phyloP scores from a whole-genome alignment of 2,113 vertebrate species.

The Sceloporus undulatus region DNA sequence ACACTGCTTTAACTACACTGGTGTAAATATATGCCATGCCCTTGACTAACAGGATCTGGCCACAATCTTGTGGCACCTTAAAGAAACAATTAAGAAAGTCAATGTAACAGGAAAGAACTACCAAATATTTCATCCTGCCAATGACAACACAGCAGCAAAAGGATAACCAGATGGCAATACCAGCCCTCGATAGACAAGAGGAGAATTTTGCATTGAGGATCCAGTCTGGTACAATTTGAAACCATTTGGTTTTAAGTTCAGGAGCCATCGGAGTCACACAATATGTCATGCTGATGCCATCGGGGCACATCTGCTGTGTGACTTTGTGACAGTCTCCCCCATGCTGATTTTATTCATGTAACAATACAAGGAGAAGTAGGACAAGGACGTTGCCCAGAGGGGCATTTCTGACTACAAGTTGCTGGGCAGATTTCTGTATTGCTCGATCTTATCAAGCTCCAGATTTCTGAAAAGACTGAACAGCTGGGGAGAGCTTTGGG shows the following conservation, averaged over 20 bases:
- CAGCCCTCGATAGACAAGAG: background rate
- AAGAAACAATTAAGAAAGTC: background rate
- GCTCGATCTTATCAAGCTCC: background rate
- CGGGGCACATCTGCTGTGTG: background rate
- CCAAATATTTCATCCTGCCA: background rate
- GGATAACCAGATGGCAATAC: background rate
- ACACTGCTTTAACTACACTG: too few relatives aligned
- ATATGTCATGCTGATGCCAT: background rate
- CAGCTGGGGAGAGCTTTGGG: background rate
- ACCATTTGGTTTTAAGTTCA: background rate
- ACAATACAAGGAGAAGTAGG: background rate
- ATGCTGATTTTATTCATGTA: slow-evolving; percentile 8
- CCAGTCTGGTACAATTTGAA: background rate
- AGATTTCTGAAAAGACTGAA: background rate
- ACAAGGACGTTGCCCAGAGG: slow-evolving; percentile 17
- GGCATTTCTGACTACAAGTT: background rate
- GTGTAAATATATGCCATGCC: too few relatives aligned
- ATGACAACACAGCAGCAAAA: background rate
- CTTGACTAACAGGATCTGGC: too few relatives aligned
- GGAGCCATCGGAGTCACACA: background rate
- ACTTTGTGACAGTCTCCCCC: background rate
- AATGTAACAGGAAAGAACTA: background rate
- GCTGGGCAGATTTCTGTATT: background rate
- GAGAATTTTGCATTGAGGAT: background rate
- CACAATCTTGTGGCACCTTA: too few relatives aligned